A percentile compares a stretch with the other conserved stretches of the same genome.
phyloP scores from a whole-genome alignment of 1,140 invertebrate genomes.

The Heliconius hermathena region DNA sequence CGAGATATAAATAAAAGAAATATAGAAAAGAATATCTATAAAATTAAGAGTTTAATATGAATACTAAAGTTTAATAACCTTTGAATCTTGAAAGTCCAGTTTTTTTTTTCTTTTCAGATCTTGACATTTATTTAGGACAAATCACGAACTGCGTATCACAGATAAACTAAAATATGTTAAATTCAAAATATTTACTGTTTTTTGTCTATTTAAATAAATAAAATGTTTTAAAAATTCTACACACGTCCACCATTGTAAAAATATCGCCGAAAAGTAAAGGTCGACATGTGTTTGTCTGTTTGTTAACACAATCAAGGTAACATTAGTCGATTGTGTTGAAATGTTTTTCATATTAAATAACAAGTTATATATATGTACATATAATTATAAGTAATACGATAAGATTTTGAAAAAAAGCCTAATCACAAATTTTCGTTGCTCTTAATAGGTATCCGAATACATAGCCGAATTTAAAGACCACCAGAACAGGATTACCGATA shows the following conservation, averaged over 20 bases:
- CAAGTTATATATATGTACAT: background rate
- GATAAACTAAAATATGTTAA: background rate
- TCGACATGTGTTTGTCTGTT: background rate
- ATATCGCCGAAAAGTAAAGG: background rate
- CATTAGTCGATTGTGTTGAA: background rate
- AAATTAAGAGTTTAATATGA: background rate
- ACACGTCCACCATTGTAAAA: background rate
- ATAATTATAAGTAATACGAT: too few species aligned
- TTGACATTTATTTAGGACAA: background rate
- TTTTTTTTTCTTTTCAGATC: background rate
- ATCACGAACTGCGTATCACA: background rate
- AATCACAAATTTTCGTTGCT: too few species aligned
- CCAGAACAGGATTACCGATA: too few species aligned
- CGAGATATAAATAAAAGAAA: too few species aligned
- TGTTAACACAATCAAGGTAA: background rate
- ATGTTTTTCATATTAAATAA: background rate
- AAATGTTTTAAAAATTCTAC: background rate
- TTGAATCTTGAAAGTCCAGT: background rate
- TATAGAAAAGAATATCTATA: background rate
- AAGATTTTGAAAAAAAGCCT: too few species aligned
- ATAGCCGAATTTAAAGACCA: too few species aligned
- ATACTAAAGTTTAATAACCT: background rate
- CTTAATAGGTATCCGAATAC: too few species aligned
- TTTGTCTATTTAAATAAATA: background rate
- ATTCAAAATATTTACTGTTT: background rate